Conservation (phyloP, 1,140 invertebrate species). For the Apis cerana region DNA sequence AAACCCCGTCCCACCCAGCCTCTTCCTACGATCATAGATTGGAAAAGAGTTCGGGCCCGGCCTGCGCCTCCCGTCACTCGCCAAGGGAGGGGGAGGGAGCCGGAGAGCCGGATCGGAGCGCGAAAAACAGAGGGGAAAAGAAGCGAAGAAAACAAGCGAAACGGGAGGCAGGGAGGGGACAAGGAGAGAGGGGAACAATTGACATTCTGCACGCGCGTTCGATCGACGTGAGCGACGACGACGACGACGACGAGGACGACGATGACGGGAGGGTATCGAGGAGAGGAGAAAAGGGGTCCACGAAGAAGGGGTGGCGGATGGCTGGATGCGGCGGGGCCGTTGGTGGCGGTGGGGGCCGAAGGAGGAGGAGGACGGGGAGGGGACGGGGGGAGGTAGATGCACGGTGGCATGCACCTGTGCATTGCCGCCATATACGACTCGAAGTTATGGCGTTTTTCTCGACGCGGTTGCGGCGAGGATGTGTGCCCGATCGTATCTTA, state of each 20-base stretch:
- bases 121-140: constrained; percentile 26
- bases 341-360: constrained; percentile 15
- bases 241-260: constrained; percentile 49
- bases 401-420: constrained; percentile 76
- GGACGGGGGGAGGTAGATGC: constrained; percentile 59
- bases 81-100: neutral
- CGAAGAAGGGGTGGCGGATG: constrained; percentile 27
- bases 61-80: neutral
- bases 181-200: constrained; percentile 66
- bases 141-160: constrained; percentile 19
- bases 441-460: constrained; percentile 79
- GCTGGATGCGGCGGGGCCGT: neutral
- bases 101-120: neutral
- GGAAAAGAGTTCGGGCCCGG: neutral
- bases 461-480: constrained; percentile 46
- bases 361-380: constrained; percentile 37
- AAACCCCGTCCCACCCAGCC: neutral
- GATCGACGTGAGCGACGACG: constrained; percentile 55
- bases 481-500: constrained; percentile 74
- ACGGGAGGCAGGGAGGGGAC: constrained; percentile 28
- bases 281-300: constrained; percentile 53
- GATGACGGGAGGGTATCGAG: neutral
- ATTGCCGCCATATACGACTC: constrained; percentile 77
- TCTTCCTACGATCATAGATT: neutral
- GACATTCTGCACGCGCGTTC: constrained; percentile 70